Base-by-base conservation (phyloP, 2,888 invertebrate genomes). In the Drosophila mimetica region DNA sequence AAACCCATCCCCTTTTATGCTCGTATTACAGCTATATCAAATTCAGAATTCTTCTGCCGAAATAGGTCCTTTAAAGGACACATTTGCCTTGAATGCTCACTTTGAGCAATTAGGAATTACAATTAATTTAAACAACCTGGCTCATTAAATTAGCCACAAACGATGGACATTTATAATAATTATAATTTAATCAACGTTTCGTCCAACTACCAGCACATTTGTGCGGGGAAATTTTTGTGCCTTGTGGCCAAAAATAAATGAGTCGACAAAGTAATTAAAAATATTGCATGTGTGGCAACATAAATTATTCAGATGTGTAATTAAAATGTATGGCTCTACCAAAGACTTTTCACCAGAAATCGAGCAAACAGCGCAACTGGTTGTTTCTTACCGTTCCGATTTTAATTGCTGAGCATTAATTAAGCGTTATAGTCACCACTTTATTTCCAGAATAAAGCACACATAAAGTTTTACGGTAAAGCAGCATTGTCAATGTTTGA, bases 291-390 rank as follows among this genome's bases (percentile, higher is more conserved):
- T 47, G 28, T 13, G 64, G 48, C 34, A 20, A 51, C 53, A 44
- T 65, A 25, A 65, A 65, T 65, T 39, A 50, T 66, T 52, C 34
- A 46, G 46, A 41, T 51, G 51, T 50, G 25, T 57, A 46, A 57
- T 63, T 46, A 25, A 32, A 69, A 53, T 32, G 22, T 44, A 42
- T 61, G 25, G 11, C 16, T n/a, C 11, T 30, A 30, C 36, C 47
- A 8, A 11, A 46, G 11, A 32, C 22, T 42, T 22, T 18, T 3
- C 11, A 14, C 13, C n/a, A 32, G 16, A 37, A 39, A 47, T 44
- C 32, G 4, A 22, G 22, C 13, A 20, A 37, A 14, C 34, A 46
- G 20, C 8, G 42, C 22, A 39, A 18, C 20, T 58, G 13, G 18
- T 50, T 47, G 20, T 20, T 25, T 25, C 13, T 44, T 16, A n/a